These are phyloP conservation scores for Psilopsiagon aurifrons DNA, from an alignment of 2,113 vertebrate species.

Conservation along the genomic window DNA sequence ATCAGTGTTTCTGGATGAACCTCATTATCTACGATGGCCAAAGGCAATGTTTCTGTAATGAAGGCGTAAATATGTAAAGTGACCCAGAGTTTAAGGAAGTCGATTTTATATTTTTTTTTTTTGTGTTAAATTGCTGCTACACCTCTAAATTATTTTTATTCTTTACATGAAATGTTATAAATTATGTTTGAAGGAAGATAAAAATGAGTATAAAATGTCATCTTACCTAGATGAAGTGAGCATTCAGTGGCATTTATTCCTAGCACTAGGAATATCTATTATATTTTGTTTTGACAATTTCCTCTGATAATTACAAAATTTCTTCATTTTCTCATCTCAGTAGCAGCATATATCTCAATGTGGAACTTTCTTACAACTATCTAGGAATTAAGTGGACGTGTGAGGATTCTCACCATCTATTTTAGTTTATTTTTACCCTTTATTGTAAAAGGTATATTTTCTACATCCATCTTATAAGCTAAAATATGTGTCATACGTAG, in stretches of 20 bases:
- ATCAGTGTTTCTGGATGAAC: neutral
- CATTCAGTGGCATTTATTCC: neutral
- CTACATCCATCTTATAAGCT: neutral
- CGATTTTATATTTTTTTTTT: neutral
- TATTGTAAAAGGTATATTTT: neutral
- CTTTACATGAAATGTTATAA: neutral
- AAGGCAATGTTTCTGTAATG: slow-evolving; percentile 11
- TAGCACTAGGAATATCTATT: neutral
- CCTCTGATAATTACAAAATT: neutral
- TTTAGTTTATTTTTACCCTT: neutral
- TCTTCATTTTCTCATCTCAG: neutral
- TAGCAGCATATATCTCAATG: neutral
- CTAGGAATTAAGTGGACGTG: neutral
- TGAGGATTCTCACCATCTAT: neutral
- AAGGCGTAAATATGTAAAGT: slow-evolving; percentile 1
- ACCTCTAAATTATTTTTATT: neutral
- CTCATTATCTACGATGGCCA: neutral
- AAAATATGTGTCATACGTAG: neutral
- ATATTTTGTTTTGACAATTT: neutral
- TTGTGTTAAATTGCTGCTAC: neutral
- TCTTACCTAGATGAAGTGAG: neutral
- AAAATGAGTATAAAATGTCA: neutral
- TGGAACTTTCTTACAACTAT: neutral
- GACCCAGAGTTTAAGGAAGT: neutral
- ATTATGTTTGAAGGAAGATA: neutral